phyloP scores from a whole-genome alignment of 1,140 invertebrate genomes.

The Musca domestica region DNA sequence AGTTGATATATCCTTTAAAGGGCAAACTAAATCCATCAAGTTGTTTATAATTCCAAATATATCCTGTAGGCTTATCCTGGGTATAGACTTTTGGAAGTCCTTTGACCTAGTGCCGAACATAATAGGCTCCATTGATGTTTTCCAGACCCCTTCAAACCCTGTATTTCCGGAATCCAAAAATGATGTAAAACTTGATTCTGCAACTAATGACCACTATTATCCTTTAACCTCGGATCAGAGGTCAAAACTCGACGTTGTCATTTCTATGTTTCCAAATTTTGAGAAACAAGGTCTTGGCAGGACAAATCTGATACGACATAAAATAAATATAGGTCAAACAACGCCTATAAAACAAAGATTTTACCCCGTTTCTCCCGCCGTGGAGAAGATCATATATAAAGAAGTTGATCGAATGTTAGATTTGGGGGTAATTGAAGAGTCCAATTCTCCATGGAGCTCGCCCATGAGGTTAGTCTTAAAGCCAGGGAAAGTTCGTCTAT shows the following conservation, averaged over 20 bases:
- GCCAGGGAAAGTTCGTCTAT: too few species aligned
- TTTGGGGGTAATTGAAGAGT: background rate
- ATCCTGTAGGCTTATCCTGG: background rate
- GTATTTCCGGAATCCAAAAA: background rate
- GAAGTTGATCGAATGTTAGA: too few species aligned
- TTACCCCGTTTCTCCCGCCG: constrained; percentile 27
- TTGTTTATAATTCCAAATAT: constrained; percentile 14
- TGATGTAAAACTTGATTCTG: background rate
- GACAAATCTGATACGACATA: background rate
- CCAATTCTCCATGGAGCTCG: background rate
- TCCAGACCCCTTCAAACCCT: background rate
- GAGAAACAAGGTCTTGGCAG: too few species aligned
- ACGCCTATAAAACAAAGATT: constrained; percentile 25
- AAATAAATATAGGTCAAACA: background rate
- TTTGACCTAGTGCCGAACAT: constrained; percentile 10
- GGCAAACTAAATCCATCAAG: background rate
- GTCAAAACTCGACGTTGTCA: background rate
- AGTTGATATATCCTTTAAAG: constrained; percentile 1
- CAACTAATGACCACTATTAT: background rate
- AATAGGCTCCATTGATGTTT: background rate
- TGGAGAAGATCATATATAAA: constrained; percentile 33
- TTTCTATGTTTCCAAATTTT: too few species aligned
- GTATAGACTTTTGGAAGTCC: constrained; percentile 10
- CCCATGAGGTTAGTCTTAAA: background rate
- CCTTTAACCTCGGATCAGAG: background rate